Percentiles rank a stretch among this genome's conserved stretches.
phyloP scores from a whole-genome alignment of 2,797 vertebrate genomes.

The Darevskia nairensis region DNA sequence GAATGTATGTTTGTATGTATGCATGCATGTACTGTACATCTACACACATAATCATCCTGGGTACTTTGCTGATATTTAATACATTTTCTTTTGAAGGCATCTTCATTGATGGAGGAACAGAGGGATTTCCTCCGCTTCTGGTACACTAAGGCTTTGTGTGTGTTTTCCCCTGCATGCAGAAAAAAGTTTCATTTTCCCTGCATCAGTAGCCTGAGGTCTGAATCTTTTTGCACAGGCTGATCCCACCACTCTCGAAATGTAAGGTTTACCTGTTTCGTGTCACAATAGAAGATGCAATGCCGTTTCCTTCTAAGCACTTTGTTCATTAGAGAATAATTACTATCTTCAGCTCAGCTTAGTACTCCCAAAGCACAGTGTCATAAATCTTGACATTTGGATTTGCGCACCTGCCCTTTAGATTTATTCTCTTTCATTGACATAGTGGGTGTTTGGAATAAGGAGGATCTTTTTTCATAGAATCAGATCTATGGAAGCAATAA shows the following conservation, averaged over 20 bases:
- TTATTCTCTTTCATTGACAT: slow-evolving; percentile 1
- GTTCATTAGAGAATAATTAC: slow-evolving; percentile 23
- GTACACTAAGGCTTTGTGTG: not conserved
- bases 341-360: not conserved
- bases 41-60: not conserved
- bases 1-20: not conserved
- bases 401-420: slow-evolving; percentile 38
- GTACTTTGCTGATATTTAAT: not conserved
- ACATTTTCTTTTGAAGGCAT: not conserved
- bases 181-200: slow-evolving; percentile 25
- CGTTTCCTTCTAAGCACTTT: slow-evolving; percentile 11
- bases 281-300: not conserved
- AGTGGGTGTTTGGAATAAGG: slow-evolving; percentile 21
- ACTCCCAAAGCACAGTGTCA: slow-evolving; percentile 12
- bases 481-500: slow-evolving; percentile 41
- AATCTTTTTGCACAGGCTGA: slow-evolving; percentile 14
- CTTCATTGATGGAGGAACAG: not conserved
- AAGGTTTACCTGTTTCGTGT: slow-evolving; percentile 31
- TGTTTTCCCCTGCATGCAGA: not conserved
- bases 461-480: slow-evolving; percentile 35
- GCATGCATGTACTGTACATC: not conserved
- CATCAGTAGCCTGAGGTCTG: slow-evolving; percentile 28
- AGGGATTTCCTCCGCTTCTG: not conserved
- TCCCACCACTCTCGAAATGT: not conserved
- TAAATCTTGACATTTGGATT: slow-evolving; percentile 26